phyloP scores from a whole-genome alignment of 2,797 vertebrate species.

The Enteromius thamalakanensis region DNA sequence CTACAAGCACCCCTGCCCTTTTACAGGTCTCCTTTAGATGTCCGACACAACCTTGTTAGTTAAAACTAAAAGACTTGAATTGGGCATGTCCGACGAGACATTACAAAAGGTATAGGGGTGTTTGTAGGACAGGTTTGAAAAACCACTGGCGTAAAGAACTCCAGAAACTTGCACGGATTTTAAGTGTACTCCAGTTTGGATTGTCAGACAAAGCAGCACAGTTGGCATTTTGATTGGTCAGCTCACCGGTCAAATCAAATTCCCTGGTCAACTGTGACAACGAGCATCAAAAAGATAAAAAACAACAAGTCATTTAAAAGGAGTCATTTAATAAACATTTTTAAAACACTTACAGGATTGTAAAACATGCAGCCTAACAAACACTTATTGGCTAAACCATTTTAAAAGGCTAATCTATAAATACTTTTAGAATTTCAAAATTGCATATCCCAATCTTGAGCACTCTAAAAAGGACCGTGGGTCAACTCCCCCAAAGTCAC shows the following conservation, averaged over 20 bases:
- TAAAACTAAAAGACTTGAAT: too few species aligned
- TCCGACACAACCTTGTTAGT: too few species aligned
- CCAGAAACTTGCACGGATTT: too few species aligned
- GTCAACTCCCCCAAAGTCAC: neutral
- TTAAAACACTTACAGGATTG: neutral
- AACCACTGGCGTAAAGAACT: too few species aligned
- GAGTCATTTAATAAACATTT: slow-evolving; percentile 16
- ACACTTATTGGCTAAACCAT: slow-evolving; percentile 24
- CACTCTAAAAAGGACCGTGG: neutral
- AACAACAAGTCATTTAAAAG: neutral
- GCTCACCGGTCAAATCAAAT: neutral
- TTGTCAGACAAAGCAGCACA: neutral
- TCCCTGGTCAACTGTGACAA: neutral
- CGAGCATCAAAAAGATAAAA: neutral
- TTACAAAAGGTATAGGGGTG: too few species aligned
- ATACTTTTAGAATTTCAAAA: neutral
- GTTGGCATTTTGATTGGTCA: too few species aligned
- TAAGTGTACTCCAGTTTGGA: neutral
- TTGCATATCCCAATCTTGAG: neutral
- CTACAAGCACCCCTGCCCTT: too few species aligned
- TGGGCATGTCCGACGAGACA: too few species aligned
- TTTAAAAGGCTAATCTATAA: neutral
- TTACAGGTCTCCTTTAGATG: too few species aligned
- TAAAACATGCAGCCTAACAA: neutral
- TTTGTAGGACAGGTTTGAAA: too few species aligned